A percentile compares a stretch with the other conserved stretches of the same genome.
phyloP scores from a whole-genome alignment of 2,888 invertebrate species.

The Amphimallon solstitiale region DNA sequence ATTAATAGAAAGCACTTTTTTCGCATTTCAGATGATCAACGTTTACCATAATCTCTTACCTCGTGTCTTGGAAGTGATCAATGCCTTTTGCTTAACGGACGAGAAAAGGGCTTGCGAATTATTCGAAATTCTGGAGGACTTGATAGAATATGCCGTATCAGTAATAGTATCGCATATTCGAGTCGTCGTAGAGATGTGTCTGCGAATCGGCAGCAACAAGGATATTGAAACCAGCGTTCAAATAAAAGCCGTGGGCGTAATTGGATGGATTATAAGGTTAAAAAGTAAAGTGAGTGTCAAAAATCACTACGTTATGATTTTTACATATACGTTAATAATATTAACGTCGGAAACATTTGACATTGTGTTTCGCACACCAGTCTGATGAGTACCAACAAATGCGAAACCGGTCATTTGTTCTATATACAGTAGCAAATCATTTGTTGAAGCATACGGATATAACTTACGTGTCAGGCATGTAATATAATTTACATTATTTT shows the following conservation, averaged over 20 bases:
- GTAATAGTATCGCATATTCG: constrained; percentile 73
- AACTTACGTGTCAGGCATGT: no score
- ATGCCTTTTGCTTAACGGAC: constrained; percentile 66
- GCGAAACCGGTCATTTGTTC: no score
- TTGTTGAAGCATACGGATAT: no score
- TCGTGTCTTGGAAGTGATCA: constrained; percentile 70
- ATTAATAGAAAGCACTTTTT: no score
- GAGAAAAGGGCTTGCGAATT: constrained; percentile 71
- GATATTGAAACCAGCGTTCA: constrained; percentile 70
- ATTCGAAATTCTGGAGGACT: constrained; percentile 73
- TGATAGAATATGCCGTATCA: constrained; percentile 71
- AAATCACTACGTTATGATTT: no score
- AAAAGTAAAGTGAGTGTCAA: constrained; percentile 72
- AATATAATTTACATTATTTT: no score
- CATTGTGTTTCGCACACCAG: no score
- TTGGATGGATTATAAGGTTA: constrained; percentile 73
- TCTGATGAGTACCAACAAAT: no score
- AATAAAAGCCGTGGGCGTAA: constrained; percentile 74
- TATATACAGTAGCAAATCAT: no score
- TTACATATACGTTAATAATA: no score
- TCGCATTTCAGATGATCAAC: constrained; percentile 64
- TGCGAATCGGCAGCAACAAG: constrained; percentile 70
- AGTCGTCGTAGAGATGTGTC: constrained; percentile 72
- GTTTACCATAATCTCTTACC: constrained; percentile 72
- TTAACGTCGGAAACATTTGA: no score